Evolutionary conservation across 2,797 vertebrate genomes (phyloP).

Genomic region (Pangasius macronema): DNA sequence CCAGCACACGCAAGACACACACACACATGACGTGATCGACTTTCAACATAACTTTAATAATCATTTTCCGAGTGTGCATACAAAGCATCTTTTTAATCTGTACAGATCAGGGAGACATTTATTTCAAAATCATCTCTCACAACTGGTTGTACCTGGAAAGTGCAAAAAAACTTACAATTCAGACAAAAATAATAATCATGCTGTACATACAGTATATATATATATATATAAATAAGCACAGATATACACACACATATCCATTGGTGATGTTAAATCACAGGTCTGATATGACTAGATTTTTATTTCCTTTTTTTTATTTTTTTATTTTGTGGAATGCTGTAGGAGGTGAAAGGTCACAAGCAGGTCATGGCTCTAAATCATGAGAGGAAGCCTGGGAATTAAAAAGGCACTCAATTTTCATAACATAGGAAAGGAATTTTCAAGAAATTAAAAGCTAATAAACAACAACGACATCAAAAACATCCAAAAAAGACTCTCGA

Average conservation of each 20-base stretch:
- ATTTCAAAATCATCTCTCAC: slow-evolving; percentile 81
- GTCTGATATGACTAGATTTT: slow-evolving; percentile 43
- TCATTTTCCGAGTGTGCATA: slow-evolving; percentile 82
- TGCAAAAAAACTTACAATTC: slow-evolving; percentile 83
- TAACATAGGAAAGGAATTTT: background rate
- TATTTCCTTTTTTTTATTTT: slow-evolving; percentile 50
- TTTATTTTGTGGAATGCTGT: slow-evolving; percentile 66
- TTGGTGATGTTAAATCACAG: slow-evolving; percentile 72
- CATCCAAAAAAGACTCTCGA: background rate
- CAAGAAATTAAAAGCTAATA: background rate
- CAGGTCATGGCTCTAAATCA: background rate
- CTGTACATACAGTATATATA: slow-evolving; percentile 87
- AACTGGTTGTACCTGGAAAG: slow-evolving; percentile 90
- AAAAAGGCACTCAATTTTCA: slow-evolving; percentile 21
- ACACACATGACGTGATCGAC: slow-evolving; percentile 38
- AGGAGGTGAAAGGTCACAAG: slow-evolving; percentile 32
- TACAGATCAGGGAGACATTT: slow-evolving; percentile 89
- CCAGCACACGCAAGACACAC: background rate
- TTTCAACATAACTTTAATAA: slow-evolving; percentile 79
- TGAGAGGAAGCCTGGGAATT: background rate
- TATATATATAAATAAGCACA: slow-evolving; percentile 83
- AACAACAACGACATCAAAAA: background rate
- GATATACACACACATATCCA: slow-evolving; percentile 43
- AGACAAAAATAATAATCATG: slow-evolving; percentile 86
- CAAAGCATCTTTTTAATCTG: slow-evolving; percentile 80